Percentiles rank a stretch among this genome's conserved stretches.
Evolutionary conservation across 2,888 invertebrate species (phyloP).

Genomic region (Octodonta nipae): DNA sequence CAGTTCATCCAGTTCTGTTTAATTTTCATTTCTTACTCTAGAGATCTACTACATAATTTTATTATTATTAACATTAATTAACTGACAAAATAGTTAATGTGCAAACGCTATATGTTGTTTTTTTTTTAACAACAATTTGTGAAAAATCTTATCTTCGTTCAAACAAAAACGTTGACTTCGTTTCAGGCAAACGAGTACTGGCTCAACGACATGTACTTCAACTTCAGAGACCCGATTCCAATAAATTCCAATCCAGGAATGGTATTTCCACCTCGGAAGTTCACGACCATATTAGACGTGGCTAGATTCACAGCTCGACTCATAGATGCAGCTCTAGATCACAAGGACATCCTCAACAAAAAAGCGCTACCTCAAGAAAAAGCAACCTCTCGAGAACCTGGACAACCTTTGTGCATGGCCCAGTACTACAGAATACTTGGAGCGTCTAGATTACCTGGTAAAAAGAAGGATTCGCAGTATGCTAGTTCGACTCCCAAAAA

Average conservation of each 20-base stretch:
- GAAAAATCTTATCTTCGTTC: too few relatives aligned
- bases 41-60: too few relatives aligned
- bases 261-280: conserved; percentile 77
- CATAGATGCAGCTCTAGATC: conserved; percentile 74
- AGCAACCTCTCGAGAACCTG: conserved; percentile 76
- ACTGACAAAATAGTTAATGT: too few relatives aligned
- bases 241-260: conserved; percentile 96
- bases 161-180: too few relatives aligned
- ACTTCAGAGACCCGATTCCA: conserved; percentile 72
- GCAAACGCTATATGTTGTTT: too few relatives aligned
- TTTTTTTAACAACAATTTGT: not conserved
- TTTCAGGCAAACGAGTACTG: conserved; percentile 91
- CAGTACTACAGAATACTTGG: conserved; percentile 90
- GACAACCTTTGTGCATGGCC: conserved; percentile 93
- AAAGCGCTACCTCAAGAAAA: conserved; percentile 65
- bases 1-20: too few relatives aligned
- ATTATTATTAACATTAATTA: too few relatives aligned
- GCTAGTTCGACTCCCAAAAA: conserved; percentile 38
- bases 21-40: too few relatives aligned
- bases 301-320: conserved; percentile 78
- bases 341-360: conserved; percentile 78
- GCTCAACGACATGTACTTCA: conserved; percentile 95
- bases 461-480: conserved; percentile 33
- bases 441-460: conserved; percentile 78
- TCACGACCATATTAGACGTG: conserved; percentile 68